Conservation (phyloP, 2,797 vertebrate genomes). For the Muscicapa striata region DNA sequence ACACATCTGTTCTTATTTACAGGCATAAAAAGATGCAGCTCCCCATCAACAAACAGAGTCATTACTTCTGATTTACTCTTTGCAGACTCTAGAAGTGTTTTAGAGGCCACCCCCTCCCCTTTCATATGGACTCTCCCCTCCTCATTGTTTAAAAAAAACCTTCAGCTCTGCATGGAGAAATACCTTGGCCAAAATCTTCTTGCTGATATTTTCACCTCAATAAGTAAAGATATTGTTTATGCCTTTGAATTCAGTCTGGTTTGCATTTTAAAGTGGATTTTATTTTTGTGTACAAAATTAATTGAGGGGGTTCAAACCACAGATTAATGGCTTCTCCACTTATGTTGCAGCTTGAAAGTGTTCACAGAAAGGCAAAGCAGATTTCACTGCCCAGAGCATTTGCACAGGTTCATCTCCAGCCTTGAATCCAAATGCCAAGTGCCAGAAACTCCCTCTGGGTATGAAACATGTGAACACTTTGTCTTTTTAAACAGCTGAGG, state of each 20-base stretch:
- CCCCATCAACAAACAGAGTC: constrained; percentile 7
- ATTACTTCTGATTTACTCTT: constrained; percentile 34
- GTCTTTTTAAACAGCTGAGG: not conserved
- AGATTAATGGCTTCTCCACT: constrained; percentile 39
- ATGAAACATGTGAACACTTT: not conserved
- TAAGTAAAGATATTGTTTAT: not conserved
- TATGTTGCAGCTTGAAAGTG: not conserved
- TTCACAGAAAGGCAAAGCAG: not conserved
- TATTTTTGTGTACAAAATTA: not conserved
- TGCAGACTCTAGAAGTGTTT: not conserved
- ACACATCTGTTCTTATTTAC: constrained; percentile 71
- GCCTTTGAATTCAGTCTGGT: constrained; percentile 20
- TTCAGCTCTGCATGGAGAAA: constrained; percentile 1
- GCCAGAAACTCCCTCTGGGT: not conserved
- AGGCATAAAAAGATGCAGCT: constrained; percentile 33
- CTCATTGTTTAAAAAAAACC: not conserved
- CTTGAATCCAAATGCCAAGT: not conserved
- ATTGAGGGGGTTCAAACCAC: not conserved
- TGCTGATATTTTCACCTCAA: constrained; percentile 9
- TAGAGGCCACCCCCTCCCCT: not conserved
- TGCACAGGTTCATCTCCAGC: not conserved
- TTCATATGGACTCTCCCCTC: not conserved
- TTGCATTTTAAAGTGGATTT: not conserved
- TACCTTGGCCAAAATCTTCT: not conserved
- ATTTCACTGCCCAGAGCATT: not conserved